Base-by-base conservation (phyloP, 2,113 vertebrate species). In the Carassius auratus region DNA sequence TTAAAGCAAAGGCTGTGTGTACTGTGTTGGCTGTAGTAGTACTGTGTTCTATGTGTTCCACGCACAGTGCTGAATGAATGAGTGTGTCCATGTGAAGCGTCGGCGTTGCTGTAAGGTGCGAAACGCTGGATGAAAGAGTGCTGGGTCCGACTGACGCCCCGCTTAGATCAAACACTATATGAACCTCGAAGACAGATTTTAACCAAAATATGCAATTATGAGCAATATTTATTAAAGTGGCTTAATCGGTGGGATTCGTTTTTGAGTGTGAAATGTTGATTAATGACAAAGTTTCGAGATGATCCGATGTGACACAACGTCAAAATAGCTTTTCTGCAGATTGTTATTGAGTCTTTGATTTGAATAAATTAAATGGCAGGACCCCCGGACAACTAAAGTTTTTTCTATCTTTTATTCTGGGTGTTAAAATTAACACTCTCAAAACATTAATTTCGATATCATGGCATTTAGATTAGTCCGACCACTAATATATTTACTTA, bases 11-110 rank as follows among this genome's bases (percentile, higher is more conserved):
- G 90, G 88, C 82, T 91, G 92, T 92, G 76, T 61, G 93, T 91
- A 93, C 92, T 90, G 91, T 90, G 93, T 94, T 90, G 92, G 93
- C 94, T 92, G 93, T 94, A 86, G 85, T 83, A 94, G 93, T 93
- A 93, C 92, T 91, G 92, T 92, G 90, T 93, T 93, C 90, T 92
- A 87, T 92, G 93, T 92, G 91, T 92, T 88, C 89, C 91, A 90
- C 90, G 77, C 90, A 89, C 89, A 92, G 91, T 76, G 84, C 90
- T 88, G 90, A 91, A 89, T 92, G 93, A 93, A 90, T 91, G 92
- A 90, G 90, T 80, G 91, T 88, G 89, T 84, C 85, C 83, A 83
- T 87, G 87, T 74, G 89, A 76, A 86, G 90, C 88, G 83, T 59
- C 62, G 85, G 73, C 26, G 78, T 76, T 84, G 50, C 57, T 74